Percentiles rank a stretch among this genome's conserved stretches.
phyloP scores from a whole-genome alignment of 1,140 invertebrate genomes.

The Lucilia sericata region DNA sequence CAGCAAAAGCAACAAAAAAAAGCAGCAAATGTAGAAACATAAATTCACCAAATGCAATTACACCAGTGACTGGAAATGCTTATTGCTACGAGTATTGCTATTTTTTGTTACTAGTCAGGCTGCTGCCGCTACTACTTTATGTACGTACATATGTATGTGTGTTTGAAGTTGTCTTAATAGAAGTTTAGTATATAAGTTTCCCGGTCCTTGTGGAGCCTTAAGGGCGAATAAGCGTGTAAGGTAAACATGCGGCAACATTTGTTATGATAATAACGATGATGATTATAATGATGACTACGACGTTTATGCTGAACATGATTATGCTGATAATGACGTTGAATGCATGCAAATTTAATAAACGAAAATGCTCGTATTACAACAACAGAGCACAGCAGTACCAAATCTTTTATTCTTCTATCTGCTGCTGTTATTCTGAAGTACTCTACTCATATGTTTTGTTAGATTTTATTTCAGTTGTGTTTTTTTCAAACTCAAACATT shows the following conservation, averaged over 20 bases:
- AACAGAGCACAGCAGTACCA: background rate
- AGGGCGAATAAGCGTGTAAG: constrained; percentile 28
- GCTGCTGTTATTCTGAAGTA: constrained; percentile 25
- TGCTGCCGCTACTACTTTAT: background rate
- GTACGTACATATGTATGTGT: background rate
- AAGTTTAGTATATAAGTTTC: background rate
- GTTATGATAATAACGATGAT: constrained; percentile 23
- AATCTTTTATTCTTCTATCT: background rate
- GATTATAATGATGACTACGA: background rate
- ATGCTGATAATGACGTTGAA: background rate
- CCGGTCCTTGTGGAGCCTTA: constrained; percentile 8
- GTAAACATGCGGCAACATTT: constrained; percentile 31
- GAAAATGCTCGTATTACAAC: constrained; percentile 25
- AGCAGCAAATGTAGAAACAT: constrained; percentile 36
- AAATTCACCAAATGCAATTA: constrained; percentile 41
- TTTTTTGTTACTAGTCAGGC: background rate
- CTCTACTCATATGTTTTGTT: background rate
- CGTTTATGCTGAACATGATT: background rate
- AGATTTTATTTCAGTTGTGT: background rate
- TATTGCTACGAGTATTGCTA: constrained; percentile 23
- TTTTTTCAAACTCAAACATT: background rate
- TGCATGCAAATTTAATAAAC: constrained; percentile 40
- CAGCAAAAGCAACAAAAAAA: background rate
- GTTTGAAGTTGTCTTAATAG: background rate
- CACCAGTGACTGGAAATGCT: constrained; percentile 36